Conservation (phyloP, 2,888 invertebrate genomes). For the Cordilura impudica region DNA sequence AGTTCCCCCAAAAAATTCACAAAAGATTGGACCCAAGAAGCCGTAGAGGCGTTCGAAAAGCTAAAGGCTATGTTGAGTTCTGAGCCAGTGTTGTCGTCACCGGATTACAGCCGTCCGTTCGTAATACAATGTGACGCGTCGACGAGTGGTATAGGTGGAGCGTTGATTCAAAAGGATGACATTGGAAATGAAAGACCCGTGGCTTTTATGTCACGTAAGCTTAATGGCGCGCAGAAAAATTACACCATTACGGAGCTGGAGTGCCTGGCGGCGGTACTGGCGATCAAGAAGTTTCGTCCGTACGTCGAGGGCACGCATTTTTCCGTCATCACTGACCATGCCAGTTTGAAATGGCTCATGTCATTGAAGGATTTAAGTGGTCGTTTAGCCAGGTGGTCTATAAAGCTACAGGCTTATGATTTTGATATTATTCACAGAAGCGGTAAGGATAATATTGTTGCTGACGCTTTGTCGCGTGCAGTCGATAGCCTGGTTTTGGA, state of each 20-base stretch:
- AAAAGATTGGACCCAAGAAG: conserved; percentile 8
- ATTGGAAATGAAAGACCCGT: conserved; percentile 38
- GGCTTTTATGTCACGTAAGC: conserved; percentile 42
- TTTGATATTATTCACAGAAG: conserved; percentile 2
- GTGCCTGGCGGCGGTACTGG: conserved; percentile 50
- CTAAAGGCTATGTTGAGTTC: conserved; percentile 34
- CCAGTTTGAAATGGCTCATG: conserved; percentile 23
- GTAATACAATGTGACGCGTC: conserved; percentile 56
- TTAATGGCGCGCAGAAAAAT: conserved; percentile 45
- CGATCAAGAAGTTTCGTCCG: conserved; percentile 43
- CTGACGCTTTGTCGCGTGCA: background rate
- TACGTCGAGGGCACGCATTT: conserved; percentile 39
- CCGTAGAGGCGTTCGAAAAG: conserved; percentile 18
- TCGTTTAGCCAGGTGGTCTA: conserved; percentile 8
- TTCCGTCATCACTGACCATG: conserved; percentile 22
- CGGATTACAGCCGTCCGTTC: conserved; percentile 50
- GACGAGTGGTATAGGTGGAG: conserved; percentile 41
- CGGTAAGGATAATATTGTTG: conserved; percentile 13
- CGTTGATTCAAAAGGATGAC: conserved; percentile 42
- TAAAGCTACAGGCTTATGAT: conserved; percentile 10
- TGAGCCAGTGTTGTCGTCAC: conserved; percentile 44
- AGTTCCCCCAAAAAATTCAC: conserved; percentile 20
- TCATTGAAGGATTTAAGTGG: conserved; percentile 11
- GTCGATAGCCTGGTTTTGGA: no score
- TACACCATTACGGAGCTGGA: conserved; percentile 53